Evolutionary conservation across 2,888 invertebrate genomes (phyloP).

Genomic region (Lithophane semibrunnea): DNA sequence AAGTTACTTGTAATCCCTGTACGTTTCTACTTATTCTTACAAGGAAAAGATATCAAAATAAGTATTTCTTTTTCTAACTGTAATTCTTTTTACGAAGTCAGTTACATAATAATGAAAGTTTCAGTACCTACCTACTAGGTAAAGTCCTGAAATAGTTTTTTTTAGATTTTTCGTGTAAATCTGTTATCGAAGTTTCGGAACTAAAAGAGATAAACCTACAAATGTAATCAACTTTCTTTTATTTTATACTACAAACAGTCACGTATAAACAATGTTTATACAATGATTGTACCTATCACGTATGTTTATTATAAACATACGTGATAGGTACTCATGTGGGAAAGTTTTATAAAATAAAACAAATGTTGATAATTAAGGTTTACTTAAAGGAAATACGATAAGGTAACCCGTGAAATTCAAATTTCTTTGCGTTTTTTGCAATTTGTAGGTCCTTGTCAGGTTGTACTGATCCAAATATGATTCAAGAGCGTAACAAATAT

Average conservation of each 20-base stretch:
- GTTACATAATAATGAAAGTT: constrained; percentile 29
- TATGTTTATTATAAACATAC: too few relatives aligned
- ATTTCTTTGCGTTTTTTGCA: too few relatives aligned
- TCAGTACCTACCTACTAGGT: background rate
- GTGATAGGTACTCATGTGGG: background rate
- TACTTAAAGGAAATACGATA: too few relatives aligned
- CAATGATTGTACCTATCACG: too few relatives aligned
- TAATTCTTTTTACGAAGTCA: constrained; percentile 29
- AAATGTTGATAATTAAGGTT: background rate
- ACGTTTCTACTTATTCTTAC: constrained; percentile 13
- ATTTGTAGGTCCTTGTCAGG: too few relatives aligned
- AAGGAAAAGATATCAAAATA: constrained; percentile 18
- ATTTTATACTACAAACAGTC: background rate
- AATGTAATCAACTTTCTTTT: background rate
- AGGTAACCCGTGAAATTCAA: too few relatives aligned
- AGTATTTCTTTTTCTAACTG: constrained; percentile 11
- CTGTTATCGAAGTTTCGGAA: background rate
- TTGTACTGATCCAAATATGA: too few relatives aligned
- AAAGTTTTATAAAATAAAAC: background rate
- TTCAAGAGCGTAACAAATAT: too few relatives aligned
- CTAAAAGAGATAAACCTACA: background rate
- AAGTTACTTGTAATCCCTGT: constrained; percentile 3
- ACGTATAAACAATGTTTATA: too few relatives aligned
- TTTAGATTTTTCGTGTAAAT: constrained; percentile 13
- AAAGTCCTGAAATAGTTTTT: constrained; percentile 12